phyloP scores from a whole-genome alignment of 2,888 invertebrate species.

The Drosophila algonquin region DNA sequence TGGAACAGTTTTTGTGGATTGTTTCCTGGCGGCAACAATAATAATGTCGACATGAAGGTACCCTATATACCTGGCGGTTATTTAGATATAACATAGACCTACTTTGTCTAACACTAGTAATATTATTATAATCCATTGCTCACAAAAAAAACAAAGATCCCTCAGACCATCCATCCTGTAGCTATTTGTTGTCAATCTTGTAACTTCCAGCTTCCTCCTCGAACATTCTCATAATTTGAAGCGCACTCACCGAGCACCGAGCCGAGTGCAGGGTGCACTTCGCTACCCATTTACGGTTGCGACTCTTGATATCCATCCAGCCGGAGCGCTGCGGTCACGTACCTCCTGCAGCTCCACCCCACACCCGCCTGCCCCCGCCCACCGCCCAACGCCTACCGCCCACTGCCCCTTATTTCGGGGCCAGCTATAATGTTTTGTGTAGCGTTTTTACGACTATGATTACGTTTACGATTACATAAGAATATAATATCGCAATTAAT shows the following conservation, averaged over 20 bases:
- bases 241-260: constrained; percentile 4
- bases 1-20: constrained; percentile 32
- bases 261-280: constrained; percentile 22
- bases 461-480: constrained; percentile 80
- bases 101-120: background rate
- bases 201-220: no score
- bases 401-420: constrained; percentile 32
- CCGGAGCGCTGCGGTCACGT: background rate
- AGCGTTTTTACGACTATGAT: constrained; percentile 69
- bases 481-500: constrained; percentile 81
- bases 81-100: background rate
- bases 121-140: no score
- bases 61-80: background rate
- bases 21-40: constrained; percentile 7
- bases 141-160: no score
- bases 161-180: no score
- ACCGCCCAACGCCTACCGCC: background rate
- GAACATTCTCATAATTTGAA: background rate
- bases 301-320: background rate
- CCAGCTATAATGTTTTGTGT: constrained; percentile 64
- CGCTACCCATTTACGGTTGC: constrained; percentile 44
- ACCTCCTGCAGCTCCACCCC: constrained; percentile 1
- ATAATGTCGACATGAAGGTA: background rate
- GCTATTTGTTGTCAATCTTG: no score
- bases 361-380: background rate